Evolutionary conservation across 2,797 vertebrate species (phyloP).

Genomic region (Spea hammondii): DNA sequence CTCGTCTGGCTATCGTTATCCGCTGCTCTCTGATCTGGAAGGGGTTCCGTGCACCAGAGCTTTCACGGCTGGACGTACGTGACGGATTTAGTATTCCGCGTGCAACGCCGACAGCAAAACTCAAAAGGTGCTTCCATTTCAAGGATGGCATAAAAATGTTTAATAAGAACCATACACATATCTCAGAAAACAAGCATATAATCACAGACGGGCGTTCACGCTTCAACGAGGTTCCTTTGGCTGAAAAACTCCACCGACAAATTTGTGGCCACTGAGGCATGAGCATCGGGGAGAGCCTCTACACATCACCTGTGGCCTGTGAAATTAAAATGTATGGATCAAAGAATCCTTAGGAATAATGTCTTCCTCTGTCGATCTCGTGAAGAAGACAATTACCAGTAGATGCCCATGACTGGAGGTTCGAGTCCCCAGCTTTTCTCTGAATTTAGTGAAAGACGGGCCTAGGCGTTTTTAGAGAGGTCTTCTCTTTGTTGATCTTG

Average conservation of each 20-base stretch:
- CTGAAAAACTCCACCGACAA: neutral
- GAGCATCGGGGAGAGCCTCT: neutral
- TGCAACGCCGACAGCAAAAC: neutral
- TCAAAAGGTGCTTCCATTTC: slow-evolving; percentile 13
- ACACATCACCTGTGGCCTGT: neutral
- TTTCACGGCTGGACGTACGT: slow-evolving; percentile 6
- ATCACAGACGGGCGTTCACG: neutral
- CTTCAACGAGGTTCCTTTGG: slow-evolving; percentile 20
- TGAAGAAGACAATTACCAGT: neutral
- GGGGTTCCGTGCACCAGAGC: slow-evolving; percentile 6
- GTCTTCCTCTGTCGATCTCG: neutral
- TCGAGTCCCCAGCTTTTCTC: neutral
- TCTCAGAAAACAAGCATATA: slow-evolving; percentile 37
- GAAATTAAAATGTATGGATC: neutral
- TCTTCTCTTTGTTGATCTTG: slow-evolving; percentile 61
- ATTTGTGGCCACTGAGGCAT: slow-evolving; percentile 1
- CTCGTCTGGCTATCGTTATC: slow-evolving; percentile 9
- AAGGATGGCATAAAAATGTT: slow-evolving; percentile 16
- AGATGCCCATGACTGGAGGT: neutral
- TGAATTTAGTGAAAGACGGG: neutral
- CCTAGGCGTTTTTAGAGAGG: neutral
- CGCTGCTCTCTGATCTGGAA: slow-evolving; percentile 11
- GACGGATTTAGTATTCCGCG: slow-evolving; percentile 37
- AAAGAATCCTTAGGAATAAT: neutral
- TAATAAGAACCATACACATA: slow-evolving; percentile 18